Conservation (phyloP, 2,888 invertebrate species). For the Allacma fusca region DNA sequence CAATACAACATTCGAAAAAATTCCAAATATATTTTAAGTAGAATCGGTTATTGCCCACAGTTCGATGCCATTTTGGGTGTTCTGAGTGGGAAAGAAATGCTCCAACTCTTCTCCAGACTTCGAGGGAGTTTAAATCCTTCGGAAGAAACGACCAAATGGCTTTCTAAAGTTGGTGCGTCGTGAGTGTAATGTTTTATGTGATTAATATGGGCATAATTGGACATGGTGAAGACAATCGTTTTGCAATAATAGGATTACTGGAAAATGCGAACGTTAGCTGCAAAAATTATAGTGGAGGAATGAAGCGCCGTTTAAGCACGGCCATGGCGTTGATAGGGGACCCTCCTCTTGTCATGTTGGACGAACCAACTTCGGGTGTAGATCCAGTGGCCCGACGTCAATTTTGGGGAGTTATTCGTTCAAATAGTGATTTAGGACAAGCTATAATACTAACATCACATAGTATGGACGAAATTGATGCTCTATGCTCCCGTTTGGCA, state of each 20-base stretch:
- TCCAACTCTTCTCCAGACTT: constrained; percentile 76
- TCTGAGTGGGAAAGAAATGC: constrained; percentile 77
- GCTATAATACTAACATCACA: no score
- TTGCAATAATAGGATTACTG: constrained; percentile 40
- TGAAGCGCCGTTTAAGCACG: constrained; percentile 79
- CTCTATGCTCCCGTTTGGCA: constrained; percentile 77
- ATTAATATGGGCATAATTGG: no score
- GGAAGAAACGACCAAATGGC: constrained; percentile 52
- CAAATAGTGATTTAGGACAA: constrained; percentile 67
- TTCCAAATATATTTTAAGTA: constrained; percentile 21
- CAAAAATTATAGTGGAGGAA: constrained; percentile 75
- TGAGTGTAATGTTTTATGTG: no score
- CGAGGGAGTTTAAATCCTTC: constrained; percentile 68
- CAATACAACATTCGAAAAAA: constrained; percentile 61
- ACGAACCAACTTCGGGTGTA: constrained; percentile 67
- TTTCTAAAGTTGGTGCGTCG: constrained; percentile 51
- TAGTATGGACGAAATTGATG: constrained; percentile 84
- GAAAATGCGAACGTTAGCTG: constrained; percentile 52
- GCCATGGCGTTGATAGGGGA: constrained; percentile 77
- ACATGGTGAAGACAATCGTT: no score
- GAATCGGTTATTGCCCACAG: constrained; percentile 73
- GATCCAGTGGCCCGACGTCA: constrained; percentile 72
- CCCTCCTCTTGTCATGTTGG: constrained; percentile 72
- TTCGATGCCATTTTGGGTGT: constrained; percentile 81
- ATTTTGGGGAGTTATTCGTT: constrained; percentile 71